Evolutionary conservation across 2,113 vertebrate genomes (phyloP).

Genomic region (Hoplias malabaricus): DNA sequence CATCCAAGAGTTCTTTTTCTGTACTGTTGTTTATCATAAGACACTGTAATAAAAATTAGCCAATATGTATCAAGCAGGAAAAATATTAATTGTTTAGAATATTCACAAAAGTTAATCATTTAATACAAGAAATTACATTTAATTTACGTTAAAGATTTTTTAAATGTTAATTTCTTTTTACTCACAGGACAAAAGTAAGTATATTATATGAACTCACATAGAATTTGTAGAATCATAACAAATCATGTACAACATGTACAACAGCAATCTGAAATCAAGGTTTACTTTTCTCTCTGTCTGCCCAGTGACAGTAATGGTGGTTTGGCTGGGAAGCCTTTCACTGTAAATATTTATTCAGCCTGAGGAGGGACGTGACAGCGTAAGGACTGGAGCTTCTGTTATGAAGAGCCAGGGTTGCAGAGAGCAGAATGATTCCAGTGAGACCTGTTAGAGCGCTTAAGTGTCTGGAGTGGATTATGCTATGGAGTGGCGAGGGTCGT

Average conservation of each 20-base stretch:
- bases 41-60: too few species aligned
- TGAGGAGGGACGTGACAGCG: conserved; percentile 25
- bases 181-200: too few species aligned
- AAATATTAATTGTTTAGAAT: too few species aligned
- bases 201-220: too few species aligned
- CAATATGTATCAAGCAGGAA: too few species aligned
- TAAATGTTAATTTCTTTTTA: too few species aligned
- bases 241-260: background rate
- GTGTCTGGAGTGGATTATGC: background rate
- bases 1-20: too few species aligned
- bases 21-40: too few species aligned
- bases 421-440: background rate
- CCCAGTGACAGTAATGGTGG: conserved; percentile 38
- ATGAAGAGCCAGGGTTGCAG: background rate
- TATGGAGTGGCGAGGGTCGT: background rate
- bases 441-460: conserved; percentile 26
- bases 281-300: background rate
- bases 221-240: too few species aligned
- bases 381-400: conserved; percentile 12
- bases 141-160: too few species aligned
- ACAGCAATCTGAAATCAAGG: background rate
- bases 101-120: too few species aligned
- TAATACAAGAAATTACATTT: too few species aligned
- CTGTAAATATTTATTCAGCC: conserved; percentile 49
- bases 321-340: conserved; percentile 16